Evolutionary conservation across 1,140 invertebrate species (phyloP).

Genomic region (Sycophaga agraensis): DNA sequence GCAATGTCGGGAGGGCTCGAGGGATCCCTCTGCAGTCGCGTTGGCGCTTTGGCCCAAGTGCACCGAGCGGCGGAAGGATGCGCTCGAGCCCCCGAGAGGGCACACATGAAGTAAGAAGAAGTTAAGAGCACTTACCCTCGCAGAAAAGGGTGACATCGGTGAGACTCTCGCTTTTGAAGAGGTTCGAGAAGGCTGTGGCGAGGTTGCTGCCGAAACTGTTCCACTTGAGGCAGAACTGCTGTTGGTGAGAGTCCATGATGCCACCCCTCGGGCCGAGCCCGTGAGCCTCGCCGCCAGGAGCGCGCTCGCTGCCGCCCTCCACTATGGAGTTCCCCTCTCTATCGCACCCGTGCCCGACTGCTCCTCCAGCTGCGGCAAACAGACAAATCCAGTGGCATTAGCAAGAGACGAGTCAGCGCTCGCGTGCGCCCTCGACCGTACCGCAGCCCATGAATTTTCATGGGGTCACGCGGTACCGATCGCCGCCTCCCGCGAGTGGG

Average conservation of each 20-base stretch:
- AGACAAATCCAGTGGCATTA: not conserved
- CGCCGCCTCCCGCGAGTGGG: too few relatives aligned
- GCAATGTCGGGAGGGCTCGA: too few relatives aligned
- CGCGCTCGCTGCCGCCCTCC: constrained; percentile 48
- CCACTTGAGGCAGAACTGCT: constrained; percentile 90
- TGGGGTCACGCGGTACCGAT: too few relatives aligned
- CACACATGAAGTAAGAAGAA: too few relatives aligned
- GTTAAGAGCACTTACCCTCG: constrained; percentile 83
- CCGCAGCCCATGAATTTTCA: too few relatives aligned
- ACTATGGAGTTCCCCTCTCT: constrained; percentile 45
- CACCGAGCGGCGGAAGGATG: too few relatives aligned
- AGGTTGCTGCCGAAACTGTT: constrained; percentile 88
- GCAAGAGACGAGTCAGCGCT: too few relatives aligned
- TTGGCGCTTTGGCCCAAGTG: too few relatives aligned
- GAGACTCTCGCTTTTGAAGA: constrained; percentile 86
- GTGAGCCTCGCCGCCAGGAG: constrained; percentile 49
- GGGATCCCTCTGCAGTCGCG: too few relatives aligned
- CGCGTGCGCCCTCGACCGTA: too few relatives aligned
- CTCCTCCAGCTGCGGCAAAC: constrained; percentile 46
- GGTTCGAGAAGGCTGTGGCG: constrained; percentile 82
- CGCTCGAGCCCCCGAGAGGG: too few relatives aligned
- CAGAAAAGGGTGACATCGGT: constrained; percentile 88
- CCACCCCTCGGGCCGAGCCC: constrained; percentile 49
- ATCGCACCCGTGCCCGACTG: constrained; percentile 52
- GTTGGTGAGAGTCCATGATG: constrained; percentile 80